These are phyloP conservation scores for Lasiurus borealis DNA, from an alignment of 2,113 vertebrate genomes.

Conservation along the genomic window DNA sequence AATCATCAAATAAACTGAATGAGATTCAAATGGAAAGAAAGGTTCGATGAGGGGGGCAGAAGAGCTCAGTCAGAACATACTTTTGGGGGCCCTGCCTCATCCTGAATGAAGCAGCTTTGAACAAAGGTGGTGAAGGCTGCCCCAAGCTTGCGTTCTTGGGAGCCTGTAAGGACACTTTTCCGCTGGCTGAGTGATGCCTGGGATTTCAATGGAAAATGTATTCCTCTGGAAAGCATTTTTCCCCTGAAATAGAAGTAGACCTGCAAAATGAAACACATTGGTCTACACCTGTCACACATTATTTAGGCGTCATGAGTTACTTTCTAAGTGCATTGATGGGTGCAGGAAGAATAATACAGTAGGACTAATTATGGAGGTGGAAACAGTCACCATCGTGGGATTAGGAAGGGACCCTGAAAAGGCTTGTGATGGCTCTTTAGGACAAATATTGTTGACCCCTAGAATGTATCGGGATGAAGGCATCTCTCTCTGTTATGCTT, in stretches of 20 bases:
- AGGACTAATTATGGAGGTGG: not conserved
- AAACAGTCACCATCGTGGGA: not conserved
- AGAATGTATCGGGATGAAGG: not conserved
- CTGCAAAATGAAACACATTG: not conserved
- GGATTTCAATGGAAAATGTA: not conserved
- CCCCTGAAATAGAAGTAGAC: not conserved
- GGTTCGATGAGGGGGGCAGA: fast-evolving
- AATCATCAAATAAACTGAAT: not conserved
- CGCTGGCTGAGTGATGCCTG: not conserved
- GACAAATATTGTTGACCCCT: not conserved
- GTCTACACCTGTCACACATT: not conserved
- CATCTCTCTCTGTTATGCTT: not conserved
- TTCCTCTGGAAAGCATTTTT: not conserved
- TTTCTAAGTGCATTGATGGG: not conserved
- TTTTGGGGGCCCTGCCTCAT: not conserved
- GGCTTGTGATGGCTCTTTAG: not conserved
- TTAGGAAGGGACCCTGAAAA: not conserved
- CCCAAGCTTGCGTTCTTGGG: not conserved
- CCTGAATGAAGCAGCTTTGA: not conserved
- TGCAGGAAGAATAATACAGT: not conserved
- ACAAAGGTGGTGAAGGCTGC: not conserved
- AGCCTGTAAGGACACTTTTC: not conserved
- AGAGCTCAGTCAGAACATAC: not conserved
- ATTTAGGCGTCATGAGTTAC: not conserved
- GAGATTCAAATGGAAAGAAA: not conserved